Percentiles rank a stretch among this genome's conserved stretches.
These are phyloP conservation scores for Eupithecia vulgata DNA, from an alignment of 2,888 invertebrate species.

Conservation along the genomic window DNA sequence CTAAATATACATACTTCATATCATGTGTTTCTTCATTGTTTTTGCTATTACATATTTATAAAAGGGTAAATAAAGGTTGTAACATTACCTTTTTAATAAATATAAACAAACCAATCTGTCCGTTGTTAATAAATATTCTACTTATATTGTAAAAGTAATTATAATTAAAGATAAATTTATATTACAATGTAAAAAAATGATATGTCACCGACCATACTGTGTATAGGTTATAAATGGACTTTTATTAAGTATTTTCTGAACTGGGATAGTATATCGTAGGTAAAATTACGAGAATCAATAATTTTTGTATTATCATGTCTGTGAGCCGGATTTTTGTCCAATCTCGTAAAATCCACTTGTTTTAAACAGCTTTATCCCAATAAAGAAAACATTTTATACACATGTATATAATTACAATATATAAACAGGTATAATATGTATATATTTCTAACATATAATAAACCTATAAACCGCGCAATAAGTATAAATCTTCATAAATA, in stretches of 20 bases:
- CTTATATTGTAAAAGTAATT: conserved; percentile 60
- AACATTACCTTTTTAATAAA: not conserved
- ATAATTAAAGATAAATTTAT: conserved; percentile 50
- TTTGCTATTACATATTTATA: not conserved
- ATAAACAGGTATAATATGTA: conserved; percentile 37
- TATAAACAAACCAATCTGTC: conserved; percentile 3
- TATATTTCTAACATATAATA: conserved; percentile 44
- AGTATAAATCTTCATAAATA: conserved; percentile 48
- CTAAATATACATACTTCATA: not conserved
- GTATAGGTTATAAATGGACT: conserved; percentile 39
- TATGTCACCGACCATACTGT: conserved; percentile 64
- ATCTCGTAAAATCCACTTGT: not conserved
- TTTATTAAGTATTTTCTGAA: conserved; percentile 33
- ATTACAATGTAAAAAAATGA: conserved; percentile 69
- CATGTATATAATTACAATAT: conserved; percentile 37
- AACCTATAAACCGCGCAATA: conserved; percentile 42
- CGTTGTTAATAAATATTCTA: conserved; percentile 31
- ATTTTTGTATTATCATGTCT: not conserved
- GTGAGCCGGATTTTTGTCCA: not conserved
- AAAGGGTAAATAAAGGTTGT: not conserved
- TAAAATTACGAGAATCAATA: not conserved
- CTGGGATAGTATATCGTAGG: conserved; percentile 25
- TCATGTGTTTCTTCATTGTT: not conserved
- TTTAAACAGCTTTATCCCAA: conserved; percentile 27
- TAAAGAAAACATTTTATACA: conserved; percentile 34